These are phyloP conservation scores for Crematogaster levior DNA, from an alignment of 2,888 invertebrate genomes.

Conservation along the genomic window DNA sequence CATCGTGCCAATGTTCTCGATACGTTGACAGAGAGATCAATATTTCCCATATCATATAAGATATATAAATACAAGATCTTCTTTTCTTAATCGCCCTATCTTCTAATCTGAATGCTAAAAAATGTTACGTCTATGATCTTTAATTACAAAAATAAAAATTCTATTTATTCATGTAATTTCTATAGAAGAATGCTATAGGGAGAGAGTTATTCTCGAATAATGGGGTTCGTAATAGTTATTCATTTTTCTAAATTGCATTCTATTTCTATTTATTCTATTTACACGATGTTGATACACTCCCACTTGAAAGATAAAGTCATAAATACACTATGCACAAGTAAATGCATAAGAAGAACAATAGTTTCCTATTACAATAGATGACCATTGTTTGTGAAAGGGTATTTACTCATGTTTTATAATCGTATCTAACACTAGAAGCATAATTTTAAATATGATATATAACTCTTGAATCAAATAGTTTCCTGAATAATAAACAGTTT, in stretches of 20 bases:
- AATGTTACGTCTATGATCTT: neutral
- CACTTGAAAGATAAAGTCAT: slow-evolving; percentile 6
- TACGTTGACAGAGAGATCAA: slow-evolving; percentile 51
- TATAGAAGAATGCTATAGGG: neutral
- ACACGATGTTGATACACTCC: neutral
- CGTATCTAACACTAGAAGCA: neutral
- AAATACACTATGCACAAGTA: neutral
- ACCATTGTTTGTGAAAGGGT: neutral
- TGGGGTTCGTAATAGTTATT: too few species aligned
- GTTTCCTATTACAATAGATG: slow-evolving; percentile 17
- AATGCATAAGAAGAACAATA: slow-evolving; percentile 21
- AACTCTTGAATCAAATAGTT: neutral
- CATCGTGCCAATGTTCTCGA: slow-evolving; percentile 52
- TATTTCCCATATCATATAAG: slow-evolving; percentile 30
- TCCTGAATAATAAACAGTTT: neutral
- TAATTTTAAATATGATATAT: neutral
- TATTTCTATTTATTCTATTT: slow-evolving; percentile 8
- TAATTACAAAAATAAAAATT: neutral
- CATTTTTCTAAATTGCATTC: too few species aligned
- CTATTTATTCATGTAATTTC: neutral
- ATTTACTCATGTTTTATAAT: slow-evolving; percentile 21
- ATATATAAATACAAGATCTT: neutral
- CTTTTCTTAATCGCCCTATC: slow-evolving; percentile 9
- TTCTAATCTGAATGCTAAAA: neutral
- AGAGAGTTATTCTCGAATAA: neutral